Percentiles rank a stretch among this genome's conserved stretches.
Evolutionary conservation across 2,113 vertebrate genomes (phyloP).

Genomic region (Rattus rattus): DNA sequence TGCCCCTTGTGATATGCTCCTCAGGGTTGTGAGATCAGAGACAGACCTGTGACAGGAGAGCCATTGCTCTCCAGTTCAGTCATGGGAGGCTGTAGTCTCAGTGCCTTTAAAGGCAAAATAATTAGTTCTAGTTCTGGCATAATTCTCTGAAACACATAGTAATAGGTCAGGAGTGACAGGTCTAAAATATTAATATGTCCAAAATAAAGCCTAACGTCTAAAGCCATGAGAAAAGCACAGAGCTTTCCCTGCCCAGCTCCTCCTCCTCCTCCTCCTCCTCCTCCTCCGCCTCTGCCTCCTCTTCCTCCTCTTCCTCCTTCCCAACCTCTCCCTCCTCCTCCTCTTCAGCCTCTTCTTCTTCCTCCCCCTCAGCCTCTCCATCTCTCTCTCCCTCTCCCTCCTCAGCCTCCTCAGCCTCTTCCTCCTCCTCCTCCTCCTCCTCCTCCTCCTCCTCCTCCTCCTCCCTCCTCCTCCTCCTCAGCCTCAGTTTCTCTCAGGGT

Average conservation of each 20-base stretch:
- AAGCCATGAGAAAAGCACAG: background rate
- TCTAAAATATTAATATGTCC: background rate
- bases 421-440: background rate
- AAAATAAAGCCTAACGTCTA: background rate
- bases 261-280: too few species aligned
- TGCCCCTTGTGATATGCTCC: background rate
- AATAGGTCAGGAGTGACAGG: background rate
- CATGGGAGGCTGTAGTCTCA: too few species aligned
- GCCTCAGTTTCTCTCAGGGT: background rate
- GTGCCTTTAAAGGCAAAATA: background rate
- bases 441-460: background rate
- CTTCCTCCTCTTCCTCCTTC: too few species aligned
- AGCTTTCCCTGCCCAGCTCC: background rate
- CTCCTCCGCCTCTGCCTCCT: too few species aligned
- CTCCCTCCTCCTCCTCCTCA: background rate
- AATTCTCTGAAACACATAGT: background rate
- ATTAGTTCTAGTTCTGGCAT: background rate
- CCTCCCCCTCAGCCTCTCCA: too few species aligned
- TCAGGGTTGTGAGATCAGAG: background rate
- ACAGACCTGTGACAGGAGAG: fast-evolving
- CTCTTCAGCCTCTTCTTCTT: background rate
- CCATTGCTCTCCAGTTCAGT: fast-evolving
- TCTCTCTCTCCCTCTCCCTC: too few species aligned
- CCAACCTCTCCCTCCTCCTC: too few species aligned
- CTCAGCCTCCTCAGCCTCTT: too few species aligned